Evolutionary conservation across 1,140 invertebrate species (phyloP), one percentile per base, ranked within the genome.

Genomic region (Drosophila santomea): DNA sequence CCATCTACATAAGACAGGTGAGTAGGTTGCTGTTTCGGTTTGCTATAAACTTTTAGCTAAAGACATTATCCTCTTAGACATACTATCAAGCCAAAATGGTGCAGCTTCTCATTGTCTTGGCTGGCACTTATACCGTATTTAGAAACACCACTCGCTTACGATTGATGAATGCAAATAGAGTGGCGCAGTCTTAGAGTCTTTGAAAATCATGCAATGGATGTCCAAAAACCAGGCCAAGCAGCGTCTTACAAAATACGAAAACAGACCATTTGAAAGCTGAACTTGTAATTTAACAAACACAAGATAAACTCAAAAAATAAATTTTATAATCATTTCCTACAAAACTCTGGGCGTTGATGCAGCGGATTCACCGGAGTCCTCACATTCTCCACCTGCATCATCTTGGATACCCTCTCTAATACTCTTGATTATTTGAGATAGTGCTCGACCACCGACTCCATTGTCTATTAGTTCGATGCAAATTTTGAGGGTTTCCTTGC

Each of bases 71-170:
- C 10, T 59, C 41, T 2, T 20, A 91, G 90, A 91, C 90, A 4
- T 90, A 80, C 17, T 91, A 80, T 11, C 90, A 91, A 15, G 90
- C 90, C 8, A 91, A 91, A 14, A 17, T 91, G 4, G 32, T 91
- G 48, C 90, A 91, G 35, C 58, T 91, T 10, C 36, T 71, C 17
- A 91, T 91, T 11, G 83, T 91, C 17, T 8, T 78, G 50, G 57
- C 72, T 10, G 90, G 90, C 3, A 74, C 88, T 3, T 51, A 73
- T 20, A 59, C 56, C 7, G 60, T 86, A 5, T 20, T 82, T 12
- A 75, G 60, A 23, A 64, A 73, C n/a, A 66, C 67, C 11, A 45
- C 17, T 38, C 17, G 20, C 12, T 8, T 60, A 8, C 64, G 47
- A 8, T 20, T 60, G 25, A 35, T 63, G 44, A 36, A 17, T 4